Evolutionary conservation across 1,140 invertebrate genomes (phyloP).

Genomic region (Subanguina moxae): DNA sequence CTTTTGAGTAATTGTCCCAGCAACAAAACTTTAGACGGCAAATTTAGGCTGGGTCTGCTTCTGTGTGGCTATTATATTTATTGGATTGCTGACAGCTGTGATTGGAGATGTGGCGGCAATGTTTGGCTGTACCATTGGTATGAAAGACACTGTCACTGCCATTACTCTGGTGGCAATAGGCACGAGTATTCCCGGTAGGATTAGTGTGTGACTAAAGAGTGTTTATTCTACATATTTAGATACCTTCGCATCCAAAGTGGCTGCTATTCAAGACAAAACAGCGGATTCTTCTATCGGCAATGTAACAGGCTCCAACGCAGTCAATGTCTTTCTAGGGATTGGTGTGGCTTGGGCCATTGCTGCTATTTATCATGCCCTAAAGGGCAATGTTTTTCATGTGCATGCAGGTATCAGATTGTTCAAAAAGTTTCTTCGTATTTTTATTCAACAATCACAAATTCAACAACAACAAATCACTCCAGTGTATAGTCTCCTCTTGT

Average conservation of each 20-base stretch:
- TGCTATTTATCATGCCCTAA: slow-evolving; percentile 41
- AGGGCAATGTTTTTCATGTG: slow-evolving; percentile 42
- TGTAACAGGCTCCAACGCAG: slow-evolving; percentile 89
- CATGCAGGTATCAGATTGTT: slow-evolving; percentile 29
- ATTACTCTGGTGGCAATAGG: slow-evolving; percentile 71
- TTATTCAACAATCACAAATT: slow-evolving; percentile 43
- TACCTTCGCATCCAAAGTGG: slow-evolving; percentile 96
- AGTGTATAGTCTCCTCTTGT: neutral
- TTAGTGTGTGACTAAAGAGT: neutral
- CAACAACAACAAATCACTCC: too few relatives aligned
- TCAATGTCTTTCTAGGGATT: slow-evolving; percentile 76
- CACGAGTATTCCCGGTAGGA: slow-evolving; percentile 49
- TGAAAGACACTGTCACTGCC: slow-evolving; percentile 90
- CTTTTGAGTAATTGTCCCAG: too few relatives aligned
- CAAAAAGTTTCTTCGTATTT: slow-evolving; percentile 36
- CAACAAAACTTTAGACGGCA: neutral
- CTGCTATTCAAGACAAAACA: slow-evolving; percentile 89
- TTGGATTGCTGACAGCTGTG: slow-evolving; percentile 86
- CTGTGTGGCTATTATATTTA: slow-evolving; percentile 80
- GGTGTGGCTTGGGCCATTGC: slow-evolving; percentile 57
- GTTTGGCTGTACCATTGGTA: slow-evolving; percentile 89
- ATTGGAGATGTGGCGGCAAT: slow-evolving; percentile 92
- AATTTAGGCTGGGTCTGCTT: slow-evolving; percentile 83
- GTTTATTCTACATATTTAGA: slow-evolving; percentile 63
- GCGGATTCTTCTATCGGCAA: slow-evolving; percentile 96